Evolutionary conservation across 2,888 invertebrate species (phyloP).

Genomic region (Adineta ricciae): DNA sequence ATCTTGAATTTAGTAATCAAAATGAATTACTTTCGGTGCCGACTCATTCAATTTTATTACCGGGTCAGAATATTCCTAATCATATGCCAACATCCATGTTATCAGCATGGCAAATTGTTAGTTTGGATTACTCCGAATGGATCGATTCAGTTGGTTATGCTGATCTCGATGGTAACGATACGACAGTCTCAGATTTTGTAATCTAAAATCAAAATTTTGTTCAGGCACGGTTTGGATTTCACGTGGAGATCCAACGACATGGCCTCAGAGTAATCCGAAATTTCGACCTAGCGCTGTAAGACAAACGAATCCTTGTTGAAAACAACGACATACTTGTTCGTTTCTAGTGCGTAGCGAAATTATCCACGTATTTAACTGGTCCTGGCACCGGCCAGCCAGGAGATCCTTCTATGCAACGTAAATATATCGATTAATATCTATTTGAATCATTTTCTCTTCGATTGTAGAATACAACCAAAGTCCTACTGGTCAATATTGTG

Average conservation of each 20-base stretch:
- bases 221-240: not conserved
- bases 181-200: too few relatives aligned
- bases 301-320: not conserved
- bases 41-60: conserved; percentile 3
- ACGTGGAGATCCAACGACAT: conserved; percentile 1
- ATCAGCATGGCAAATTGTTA: conserved; percentile 22
- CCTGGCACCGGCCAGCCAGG: not conserved
- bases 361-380: conserved; percentile 2
- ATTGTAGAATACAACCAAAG: not conserved
- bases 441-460: not conserved
- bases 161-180: not conserved
- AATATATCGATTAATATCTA: not conserved
- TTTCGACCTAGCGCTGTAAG: conserved; percentile 6
- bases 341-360: conserved; percentile 6
- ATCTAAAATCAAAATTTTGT: not conserved
- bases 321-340: not conserved
- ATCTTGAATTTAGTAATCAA: not conserved
- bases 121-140: conserved; percentile 16
- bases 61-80: not conserved
- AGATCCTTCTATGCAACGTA: not conserved
- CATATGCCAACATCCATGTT: not conserved
- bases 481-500: conserved; percentile 1
- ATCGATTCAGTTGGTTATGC: conserved; percentile 14
- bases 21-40: conserved; percentile 10
- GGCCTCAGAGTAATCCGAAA: not conserved